phyloP scores from a whole-genome alignment of 2,888 invertebrate genomes.

The Tridacna gigas region DNA sequence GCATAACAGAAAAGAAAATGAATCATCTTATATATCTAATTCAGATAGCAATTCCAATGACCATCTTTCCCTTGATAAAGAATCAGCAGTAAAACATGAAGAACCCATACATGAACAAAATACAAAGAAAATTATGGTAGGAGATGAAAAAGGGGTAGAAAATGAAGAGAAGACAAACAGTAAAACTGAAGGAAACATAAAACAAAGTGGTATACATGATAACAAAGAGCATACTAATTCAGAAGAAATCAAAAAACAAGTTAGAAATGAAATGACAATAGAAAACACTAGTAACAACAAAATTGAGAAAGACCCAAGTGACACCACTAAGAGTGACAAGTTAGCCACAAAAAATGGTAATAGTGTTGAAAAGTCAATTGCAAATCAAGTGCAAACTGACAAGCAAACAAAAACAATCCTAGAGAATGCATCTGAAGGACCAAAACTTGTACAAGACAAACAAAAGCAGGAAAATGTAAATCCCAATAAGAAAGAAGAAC shows the following conservation, averaged over 20 bases:
- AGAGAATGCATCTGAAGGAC: neutral
- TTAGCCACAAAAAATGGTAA: too few species aligned
- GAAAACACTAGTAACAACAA: neutral
- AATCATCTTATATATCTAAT: neutral
- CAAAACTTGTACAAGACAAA: neutral
- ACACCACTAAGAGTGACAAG: neutral
- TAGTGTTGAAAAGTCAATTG: neutral
- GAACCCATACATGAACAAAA: neutral
- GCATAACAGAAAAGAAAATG: neutral
- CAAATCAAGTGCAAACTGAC: neutral
- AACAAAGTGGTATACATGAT: neutral
- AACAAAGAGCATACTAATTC: conserved; percentile 2
- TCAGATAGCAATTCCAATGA: neutral
- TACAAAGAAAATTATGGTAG: too few species aligned
- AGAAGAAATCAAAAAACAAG: conserved; percentile 8
- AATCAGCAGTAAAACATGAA: neutral
- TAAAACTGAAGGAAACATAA: too few species aligned
- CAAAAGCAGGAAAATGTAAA: neutral
- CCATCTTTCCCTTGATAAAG: too few species aligned
- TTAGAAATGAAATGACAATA: neutral
- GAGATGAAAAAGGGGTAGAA: neutral
- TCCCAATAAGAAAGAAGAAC: neutral
- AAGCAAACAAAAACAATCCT: neutral
- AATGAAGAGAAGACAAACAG: neutral
- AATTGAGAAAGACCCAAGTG: neutral